Evolutionary conservation across 1,140 invertebrate genomes (phyloP).

Genomic region (Trachymyrmex cornetzi): DNA sequence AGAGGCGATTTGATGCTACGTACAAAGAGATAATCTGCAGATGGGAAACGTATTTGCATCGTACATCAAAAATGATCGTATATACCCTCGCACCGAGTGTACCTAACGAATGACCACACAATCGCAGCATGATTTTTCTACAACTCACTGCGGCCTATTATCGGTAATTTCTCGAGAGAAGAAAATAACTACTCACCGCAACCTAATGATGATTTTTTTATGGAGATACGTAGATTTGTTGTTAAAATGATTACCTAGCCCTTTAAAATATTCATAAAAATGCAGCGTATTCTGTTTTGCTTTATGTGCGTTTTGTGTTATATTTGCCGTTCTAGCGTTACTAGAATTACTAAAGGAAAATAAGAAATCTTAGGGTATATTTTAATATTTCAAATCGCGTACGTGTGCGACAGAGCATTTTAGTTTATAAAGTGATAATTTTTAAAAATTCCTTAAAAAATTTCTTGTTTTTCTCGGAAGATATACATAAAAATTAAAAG

Average conservation of each 20-base stretch:
- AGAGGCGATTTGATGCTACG: background rate
- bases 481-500: background rate
- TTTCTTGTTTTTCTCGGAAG: background rate
- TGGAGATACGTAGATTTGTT: conserved; percentile 24
- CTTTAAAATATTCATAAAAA: conserved; percentile 27
- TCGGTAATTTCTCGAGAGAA: conserved; percentile 16
- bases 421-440: background rate
- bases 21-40: background rate
- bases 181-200: conserved; percentile 28
- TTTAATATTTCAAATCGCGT: background rate
- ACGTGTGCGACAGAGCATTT: background rate
- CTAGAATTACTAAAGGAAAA: background rate
- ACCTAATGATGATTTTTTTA: conserved; percentile 7
- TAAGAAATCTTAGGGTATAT: background rate
- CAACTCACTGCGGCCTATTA: conserved; percentile 17
- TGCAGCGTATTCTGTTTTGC: background rate
- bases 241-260: conserved; percentile 2
- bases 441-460: background rate
- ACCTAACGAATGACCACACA: background rate
- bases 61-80: conserved; percentile 14
- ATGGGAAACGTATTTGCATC: conserved; percentile 19
- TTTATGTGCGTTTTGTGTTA: background rate
- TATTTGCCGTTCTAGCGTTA: background rate
- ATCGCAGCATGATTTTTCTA: conserved; percentile 32
- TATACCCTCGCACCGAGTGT: background rate